Evolutionary conservation across 2,113 vertebrate species (phyloP).

Genomic region (Zootoca vivipara): DNA sequence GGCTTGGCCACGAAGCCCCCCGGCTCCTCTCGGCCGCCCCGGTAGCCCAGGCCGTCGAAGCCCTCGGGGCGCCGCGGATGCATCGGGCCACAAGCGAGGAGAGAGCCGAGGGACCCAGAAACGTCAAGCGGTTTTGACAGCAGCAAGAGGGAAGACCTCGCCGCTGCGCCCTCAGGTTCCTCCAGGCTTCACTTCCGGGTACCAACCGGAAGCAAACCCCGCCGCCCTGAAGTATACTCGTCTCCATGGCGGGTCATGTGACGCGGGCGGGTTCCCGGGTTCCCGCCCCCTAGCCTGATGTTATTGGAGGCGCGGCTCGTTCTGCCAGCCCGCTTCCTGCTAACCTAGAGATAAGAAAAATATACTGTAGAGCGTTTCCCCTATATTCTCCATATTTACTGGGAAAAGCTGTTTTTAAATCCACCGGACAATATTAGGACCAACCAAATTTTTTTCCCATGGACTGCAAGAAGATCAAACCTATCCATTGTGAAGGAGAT

Average conservation of each 20-base stretch:
- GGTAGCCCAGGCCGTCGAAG: conserved; percentile 90
- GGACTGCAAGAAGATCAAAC: too few relatives aligned
- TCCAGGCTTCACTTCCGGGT: conserved; percentile 1
- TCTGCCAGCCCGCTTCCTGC: background rate
- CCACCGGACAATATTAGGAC: too few relatives aligned
- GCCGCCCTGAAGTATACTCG: fast-evolving
- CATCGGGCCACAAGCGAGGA: conserved; percentile 66
- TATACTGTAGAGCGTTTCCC: too few relatives aligned
- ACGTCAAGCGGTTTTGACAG: background rate
- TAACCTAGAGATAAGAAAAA: background rate
- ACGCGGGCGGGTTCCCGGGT: background rate
- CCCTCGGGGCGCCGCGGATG: conserved; percentile 90
- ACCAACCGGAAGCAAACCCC: background rate
- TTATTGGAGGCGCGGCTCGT: background rate
- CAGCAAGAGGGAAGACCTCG: fast-evolving
- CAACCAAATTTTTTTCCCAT: too few relatives aligned
- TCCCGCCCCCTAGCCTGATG: background rate
- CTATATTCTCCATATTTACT: background rate
- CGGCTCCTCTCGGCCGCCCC: conserved; percentile 81
- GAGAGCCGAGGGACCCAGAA: background rate
- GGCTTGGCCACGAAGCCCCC: conserved; percentile 76
- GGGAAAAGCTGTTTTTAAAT: background rate
- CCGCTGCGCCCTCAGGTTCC: fast-evolving
- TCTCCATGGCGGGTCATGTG: fast-evolving
- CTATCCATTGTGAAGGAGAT: too few relatives aligned